phyloP scores from a whole-genome alignment of 2,888 invertebrate genomes.

The Lumbricus terrestris region DNA sequence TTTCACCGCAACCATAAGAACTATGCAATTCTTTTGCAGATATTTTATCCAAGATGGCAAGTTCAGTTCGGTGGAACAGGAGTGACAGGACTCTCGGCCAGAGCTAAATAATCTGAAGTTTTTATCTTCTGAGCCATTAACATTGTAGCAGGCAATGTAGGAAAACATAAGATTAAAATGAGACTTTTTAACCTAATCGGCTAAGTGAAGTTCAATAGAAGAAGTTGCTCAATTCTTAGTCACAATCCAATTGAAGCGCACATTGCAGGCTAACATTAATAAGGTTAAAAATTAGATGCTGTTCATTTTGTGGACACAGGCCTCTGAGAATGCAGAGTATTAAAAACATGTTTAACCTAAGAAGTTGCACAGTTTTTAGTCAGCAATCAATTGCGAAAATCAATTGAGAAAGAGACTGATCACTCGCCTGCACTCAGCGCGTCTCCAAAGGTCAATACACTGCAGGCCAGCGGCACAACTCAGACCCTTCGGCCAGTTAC shows the following conservation, averaged over 20 bases:
- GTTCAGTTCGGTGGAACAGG: not conserved
- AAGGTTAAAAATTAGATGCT: too few species aligned
- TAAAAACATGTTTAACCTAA: too few species aligned
- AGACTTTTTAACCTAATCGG: too few species aligned
- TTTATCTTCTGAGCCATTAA: not conserved
- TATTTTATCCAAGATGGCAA: not conserved
- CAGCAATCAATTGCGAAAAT: not conserved
- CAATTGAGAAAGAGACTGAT: not conserved
- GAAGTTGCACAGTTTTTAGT: too few species aligned
- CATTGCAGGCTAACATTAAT: too few species aligned
- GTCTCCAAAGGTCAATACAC: constrained; percentile 95
- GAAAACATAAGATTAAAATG: too few species aligned
- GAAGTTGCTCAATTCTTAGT: too few species aligned
- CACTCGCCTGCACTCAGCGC: constrained; percentile 78
- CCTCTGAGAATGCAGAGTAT: too few species aligned
- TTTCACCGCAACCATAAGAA: not conserved
- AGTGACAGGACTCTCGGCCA: not conserved
- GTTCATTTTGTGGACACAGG: too few species aligned
- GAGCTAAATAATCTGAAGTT: not conserved
- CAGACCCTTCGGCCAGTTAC: constrained; percentile 20
- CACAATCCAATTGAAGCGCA: too few species aligned
- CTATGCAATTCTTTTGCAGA: not conserved
- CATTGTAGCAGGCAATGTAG: too few species aligned
- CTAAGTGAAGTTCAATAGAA: too few species aligned
- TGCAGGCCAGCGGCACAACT: constrained; percentile 69